These are phyloP conservation scores for Temnothorax ravouxi DNA, from an alignment of 2,888 invertebrate genomes.

Conservation along the genomic window DNA sequence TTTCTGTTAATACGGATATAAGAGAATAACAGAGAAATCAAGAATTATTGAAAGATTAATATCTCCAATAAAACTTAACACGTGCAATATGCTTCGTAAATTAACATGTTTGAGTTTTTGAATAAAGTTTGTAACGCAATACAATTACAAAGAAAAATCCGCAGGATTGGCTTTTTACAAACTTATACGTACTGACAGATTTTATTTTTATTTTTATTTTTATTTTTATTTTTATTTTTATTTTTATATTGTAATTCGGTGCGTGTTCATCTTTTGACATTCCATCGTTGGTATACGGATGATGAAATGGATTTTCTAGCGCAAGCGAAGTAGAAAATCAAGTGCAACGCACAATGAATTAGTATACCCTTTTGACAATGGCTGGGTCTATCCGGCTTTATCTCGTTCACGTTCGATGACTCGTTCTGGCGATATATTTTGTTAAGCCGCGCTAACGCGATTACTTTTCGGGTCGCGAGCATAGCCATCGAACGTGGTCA, in stretches of 20 bases:
- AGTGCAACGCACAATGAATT: conserved; percentile 50
- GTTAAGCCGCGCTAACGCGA: conserved; percentile 63
- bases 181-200: background rate
- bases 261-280: background rate
- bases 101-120: background rate
- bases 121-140: background rate
- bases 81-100: background rate
- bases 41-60: conserved; percentile 1
- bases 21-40: background rate
- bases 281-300: background rate
- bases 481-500: conserved; percentile 34
- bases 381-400: conserved; percentile 61
- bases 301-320: conserved; percentile 37
- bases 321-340: conserved; percentile 42
- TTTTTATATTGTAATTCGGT: background rate
- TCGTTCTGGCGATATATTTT: conserved; percentile 72
- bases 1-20: background rate
- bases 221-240: conserved; percentile 5
- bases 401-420: conserved; percentile 74
- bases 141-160: background rate
- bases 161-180: background rate
- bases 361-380: conserved; percentile 57
- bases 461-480: conserved; percentile 64
- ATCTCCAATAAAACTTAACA: background rate
- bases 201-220: background rate